Percentiles rank a stretch among this genome's conserved stretches.
phyloP scores from a whole-genome alignment of 2,113 vertebrate species.

The Phylloscopus trochilus region DNA sequence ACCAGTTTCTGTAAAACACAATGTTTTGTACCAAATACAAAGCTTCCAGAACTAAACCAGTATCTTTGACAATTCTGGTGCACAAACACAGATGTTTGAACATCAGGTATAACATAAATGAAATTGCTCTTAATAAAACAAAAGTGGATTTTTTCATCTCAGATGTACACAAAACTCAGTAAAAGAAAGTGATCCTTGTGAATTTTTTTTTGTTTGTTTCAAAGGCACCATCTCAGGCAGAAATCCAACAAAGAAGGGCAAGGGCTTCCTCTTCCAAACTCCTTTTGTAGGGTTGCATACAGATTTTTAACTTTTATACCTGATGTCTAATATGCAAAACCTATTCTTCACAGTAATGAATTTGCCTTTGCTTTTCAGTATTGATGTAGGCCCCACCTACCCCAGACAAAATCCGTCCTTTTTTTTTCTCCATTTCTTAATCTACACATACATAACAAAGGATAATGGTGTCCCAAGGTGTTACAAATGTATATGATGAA shows the following conservation, averaged over 20 bases:
- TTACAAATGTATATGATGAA: neutral
- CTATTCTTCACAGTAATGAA: neutral
- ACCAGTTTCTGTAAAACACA: neutral
- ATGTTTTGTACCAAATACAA: neutral
- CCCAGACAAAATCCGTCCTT: neutral
- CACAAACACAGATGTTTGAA: neutral
- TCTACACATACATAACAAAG: neutral
- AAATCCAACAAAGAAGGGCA: neutral
- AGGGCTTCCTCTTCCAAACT: neutral
- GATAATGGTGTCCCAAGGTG: neutral
- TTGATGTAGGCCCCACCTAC: neutral
- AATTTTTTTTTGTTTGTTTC: neutral
- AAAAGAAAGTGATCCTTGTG: neutral
- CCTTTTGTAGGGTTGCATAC: neutral
- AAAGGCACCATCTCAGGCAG: neutral
- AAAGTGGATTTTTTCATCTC: neutral
- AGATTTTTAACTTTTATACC: neutral
- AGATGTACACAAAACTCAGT: neutral
- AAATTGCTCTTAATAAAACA: neutral
- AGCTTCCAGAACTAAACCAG: neutral
- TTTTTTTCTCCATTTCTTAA: neutral
- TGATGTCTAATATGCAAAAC: neutral
- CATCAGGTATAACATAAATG: neutral
- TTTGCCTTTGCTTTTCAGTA: neutral
- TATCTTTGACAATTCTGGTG: neutral